These are phyloP conservation scores for Anthrax anthrax DNA, from an alignment of 2,888 invertebrate genomes.

Conservation along the genomic window DNA sequence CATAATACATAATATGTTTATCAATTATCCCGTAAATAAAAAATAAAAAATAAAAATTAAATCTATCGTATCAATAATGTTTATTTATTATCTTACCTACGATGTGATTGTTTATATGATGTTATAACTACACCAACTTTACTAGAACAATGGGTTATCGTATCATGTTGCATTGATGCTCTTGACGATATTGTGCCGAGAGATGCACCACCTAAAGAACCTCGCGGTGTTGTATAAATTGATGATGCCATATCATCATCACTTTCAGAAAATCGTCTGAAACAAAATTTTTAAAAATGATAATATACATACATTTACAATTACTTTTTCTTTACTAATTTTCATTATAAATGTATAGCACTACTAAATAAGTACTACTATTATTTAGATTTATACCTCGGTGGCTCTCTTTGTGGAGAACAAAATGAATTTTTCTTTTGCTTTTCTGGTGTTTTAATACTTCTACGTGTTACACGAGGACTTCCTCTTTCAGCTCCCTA, in stretches of 20 bases:
- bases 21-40: too few relatives aligned
- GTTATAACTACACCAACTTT: constrained; percentile 85
- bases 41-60: too few relatives aligned
- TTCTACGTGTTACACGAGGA: constrained; percentile 12
- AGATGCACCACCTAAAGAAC: constrained; percentile 16
- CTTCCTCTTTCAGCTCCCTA: constrained; percentile 12
- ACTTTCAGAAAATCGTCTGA: constrained; percentile 17
- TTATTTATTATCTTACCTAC: constrained; percentile 57
- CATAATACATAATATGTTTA: too few relatives aligned
- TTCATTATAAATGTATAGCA: too few relatives aligned
- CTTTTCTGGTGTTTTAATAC: constrained; percentile 14
- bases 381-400: constrained; percentile 8
- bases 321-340: too few relatives aligned
- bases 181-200: constrained; percentile 37
- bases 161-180: constrained; percentile 46
- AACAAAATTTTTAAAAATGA: too few relatives aligned
- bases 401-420: constrained; percentile 14
- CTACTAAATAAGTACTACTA: too few relatives aligned
- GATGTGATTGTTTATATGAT: constrained; percentile 72
- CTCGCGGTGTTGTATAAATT: constrained; percentile 16
- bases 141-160: constrained; percentile 34
- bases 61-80: too few relatives aligned
- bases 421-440: constrained; percentile 15
- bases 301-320: too few relatives aligned
- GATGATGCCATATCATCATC: constrained; percentile 17